These are phyloP conservation scores for Rhynchophorus ferrugineus DNA, from an alignment of 1,140 invertebrate genomes.

Conservation along the genomic window DNA sequence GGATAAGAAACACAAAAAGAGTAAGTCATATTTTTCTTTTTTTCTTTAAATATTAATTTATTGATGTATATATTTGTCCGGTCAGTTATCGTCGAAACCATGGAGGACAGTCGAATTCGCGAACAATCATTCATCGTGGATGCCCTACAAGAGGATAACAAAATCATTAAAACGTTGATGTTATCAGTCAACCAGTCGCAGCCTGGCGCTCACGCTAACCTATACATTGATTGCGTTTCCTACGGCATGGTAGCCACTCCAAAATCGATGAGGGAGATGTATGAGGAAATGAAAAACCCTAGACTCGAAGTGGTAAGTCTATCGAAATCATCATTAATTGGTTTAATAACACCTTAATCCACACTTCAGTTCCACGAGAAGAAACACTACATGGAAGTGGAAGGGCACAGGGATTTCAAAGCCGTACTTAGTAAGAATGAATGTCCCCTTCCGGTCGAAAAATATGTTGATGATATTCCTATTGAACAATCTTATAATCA, in stretches of 20 bases:
- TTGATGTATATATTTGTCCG: too few species aligned
- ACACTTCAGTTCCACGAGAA: constrained; percentile 44
- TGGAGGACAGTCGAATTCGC: constrained; percentile 43
- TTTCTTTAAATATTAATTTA: too few species aligned
- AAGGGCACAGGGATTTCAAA: constrained; percentile 33
- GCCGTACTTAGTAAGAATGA: constrained; percentile 35
- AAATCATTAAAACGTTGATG: constrained; percentile 46
- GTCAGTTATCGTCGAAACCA: constrained; percentile 53
- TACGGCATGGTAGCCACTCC: constrained; percentile 47
- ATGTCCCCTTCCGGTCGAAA: constrained; percentile 29
- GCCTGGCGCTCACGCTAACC: constrained; percentile 44
- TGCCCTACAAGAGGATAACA: constrained; percentile 41
- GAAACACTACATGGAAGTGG: constrained; percentile 45
- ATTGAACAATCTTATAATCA: constrained; percentile 23
- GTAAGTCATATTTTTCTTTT: constrained; percentile 43
- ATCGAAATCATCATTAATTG: neutral
- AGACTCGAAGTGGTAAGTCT: constrained; percentile 41
- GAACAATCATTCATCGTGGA: constrained; percentile 48
- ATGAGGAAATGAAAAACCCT: constrained; percentile 34
- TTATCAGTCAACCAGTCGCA: constrained; percentile 48
- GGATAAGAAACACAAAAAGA: constrained; percentile 54
- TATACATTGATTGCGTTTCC: constrained; percentile 52
- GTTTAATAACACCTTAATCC: too few species aligned
- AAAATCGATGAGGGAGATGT: constrained; percentile 46
- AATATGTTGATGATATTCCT: constrained; percentile 18